A percentile compares a stretch with the other conserved stretches of the same genome.
Conservation (phyloP, 1,140 invertebrate species). For the Rhizoglyphus robini region DNA sequence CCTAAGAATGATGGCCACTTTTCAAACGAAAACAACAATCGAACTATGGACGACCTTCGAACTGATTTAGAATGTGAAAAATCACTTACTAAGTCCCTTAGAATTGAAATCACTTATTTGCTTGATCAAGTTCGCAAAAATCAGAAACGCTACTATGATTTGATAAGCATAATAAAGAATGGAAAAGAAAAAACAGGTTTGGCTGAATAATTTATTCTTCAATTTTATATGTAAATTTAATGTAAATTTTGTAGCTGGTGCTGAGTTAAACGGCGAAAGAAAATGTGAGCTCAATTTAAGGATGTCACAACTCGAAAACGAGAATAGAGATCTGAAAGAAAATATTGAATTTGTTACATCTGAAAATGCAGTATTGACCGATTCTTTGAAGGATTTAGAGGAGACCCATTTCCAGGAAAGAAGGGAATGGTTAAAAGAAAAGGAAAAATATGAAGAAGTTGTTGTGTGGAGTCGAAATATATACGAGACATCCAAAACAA, state of each 20-base stretch:
- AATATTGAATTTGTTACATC: constrained; percentile 16
- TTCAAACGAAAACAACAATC: not conserved
- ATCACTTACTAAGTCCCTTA: not conserved
- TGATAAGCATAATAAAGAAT: not conserved
- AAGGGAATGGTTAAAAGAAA: constrained; percentile 14
- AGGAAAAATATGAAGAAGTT: constrained; percentile 14
- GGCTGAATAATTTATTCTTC: not conserved
- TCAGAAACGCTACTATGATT: not conserved
- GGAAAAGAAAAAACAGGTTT: not conserved
- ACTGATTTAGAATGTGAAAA: constrained; percentile 9
- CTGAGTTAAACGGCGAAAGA: not conserved
- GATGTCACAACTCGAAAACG: constrained; percentile 14
- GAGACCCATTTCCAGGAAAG: constrained; percentile 12
- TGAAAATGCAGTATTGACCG: constrained; percentile 7
- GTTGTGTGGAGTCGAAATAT: not conserved
- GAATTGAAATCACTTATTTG: not conserved
- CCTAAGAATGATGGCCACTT: not conserved
- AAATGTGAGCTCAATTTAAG: not conserved
- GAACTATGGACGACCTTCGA: not conserved
- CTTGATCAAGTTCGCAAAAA: not conserved
- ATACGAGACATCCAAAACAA: not conserved
- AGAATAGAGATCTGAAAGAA: constrained; percentile 18
- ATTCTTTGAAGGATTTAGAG: constrained; percentile 12
- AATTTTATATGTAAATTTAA: constrained; percentile 5
- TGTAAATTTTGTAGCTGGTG: not conserved